phyloP scores from a whole-genome alignment of 2,797 vertebrate genomes.

The Oophaga sylvatica region DNA sequence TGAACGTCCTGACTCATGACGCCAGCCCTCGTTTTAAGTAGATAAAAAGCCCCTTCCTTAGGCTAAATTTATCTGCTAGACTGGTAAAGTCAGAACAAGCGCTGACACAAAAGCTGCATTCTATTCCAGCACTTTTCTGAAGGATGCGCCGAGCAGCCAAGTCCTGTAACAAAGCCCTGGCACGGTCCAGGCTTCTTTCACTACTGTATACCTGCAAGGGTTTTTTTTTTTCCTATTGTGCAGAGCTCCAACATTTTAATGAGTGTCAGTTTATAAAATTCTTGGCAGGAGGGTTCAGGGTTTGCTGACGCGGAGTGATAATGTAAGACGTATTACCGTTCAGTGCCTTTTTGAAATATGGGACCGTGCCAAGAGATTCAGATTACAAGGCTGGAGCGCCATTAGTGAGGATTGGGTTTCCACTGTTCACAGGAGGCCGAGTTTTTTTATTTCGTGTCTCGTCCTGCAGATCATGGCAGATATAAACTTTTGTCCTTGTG shows the following conservation, averaged over 20 bases:
- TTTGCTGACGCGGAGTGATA: conserved; percentile 49
- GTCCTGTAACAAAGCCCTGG: conserved; percentile 11
- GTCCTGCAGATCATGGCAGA: not conserved
- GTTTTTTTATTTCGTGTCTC: conserved; percentile 22
- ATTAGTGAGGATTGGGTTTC: conserved; percentile 48
- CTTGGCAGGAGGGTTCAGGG: conserved; percentile 29
- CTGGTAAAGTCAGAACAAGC: not conserved
- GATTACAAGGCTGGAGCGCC: conserved; percentile 37
- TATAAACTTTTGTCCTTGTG: not conserved
- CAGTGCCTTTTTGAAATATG: conserved; percentile 20
- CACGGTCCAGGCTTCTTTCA: conserved; percentile 9
- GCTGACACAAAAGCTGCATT: conserved; percentile 18
- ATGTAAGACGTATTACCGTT: conserved; percentile 53
- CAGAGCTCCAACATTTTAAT: conserved; percentile 41
- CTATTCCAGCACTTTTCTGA: not conserved
- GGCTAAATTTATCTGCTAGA: not conserved
- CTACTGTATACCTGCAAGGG: conserved; percentile 29
- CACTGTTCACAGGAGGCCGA: conserved; percentile 14
- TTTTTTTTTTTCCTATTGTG: conserved; percentile 24
- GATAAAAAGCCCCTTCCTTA: not conserved
- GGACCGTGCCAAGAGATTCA: conserved; percentile 42
- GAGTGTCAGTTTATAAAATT: conserved; percentile 44
- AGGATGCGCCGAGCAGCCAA: not conserved
- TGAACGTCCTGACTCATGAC: not conserved
- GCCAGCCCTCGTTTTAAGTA: not conserved